phyloP scores from a whole-genome alignment of 2,113 vertebrate species.

The Corythoichthys haematopterus region DNA sequence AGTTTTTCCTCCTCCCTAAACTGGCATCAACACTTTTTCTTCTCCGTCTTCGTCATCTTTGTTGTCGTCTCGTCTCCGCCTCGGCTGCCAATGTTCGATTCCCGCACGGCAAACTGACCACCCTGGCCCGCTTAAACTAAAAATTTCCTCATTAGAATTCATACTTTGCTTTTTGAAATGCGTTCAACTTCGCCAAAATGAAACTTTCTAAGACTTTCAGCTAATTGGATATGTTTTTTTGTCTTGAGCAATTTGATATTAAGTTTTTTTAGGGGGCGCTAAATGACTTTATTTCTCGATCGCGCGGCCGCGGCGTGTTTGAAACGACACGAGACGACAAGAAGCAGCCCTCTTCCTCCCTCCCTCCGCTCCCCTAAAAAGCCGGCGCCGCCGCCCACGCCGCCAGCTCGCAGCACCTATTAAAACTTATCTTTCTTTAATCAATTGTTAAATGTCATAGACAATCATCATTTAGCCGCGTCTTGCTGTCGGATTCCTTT shows the following conservation, averaged over 20 bases:
- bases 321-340: constrained; percentile 31
- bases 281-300: constrained; percentile 53
- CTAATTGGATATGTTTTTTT: background rate
- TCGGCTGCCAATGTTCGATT: background rate
- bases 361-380: background rate
- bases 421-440: constrained; percentile 73
- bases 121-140: background rate
- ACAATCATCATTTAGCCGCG: constrained; percentile 70
- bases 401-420: constrained; percentile 52
- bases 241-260: constrained; percentile 18
- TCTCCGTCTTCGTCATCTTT: background rate
- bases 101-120: background rate
- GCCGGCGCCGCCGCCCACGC: constrained; percentile 39
- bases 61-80: background rate
- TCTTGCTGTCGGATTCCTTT: constrained; percentile 71
- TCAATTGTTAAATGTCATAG: constrained; percentile 74
- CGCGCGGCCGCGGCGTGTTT: constrained; percentile 32
- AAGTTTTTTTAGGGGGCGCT: constrained; percentile 30
- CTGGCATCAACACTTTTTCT: background rate
- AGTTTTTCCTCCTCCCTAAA: background rate
- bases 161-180: background rate
- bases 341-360: constrained; percentile 22
- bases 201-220: background rate
- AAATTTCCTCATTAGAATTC: background rate
- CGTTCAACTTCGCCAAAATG: background rate